Conservation (phyloP, 2,113 vertebrate genomes). For the Bambusicola thoracicus region DNA sequence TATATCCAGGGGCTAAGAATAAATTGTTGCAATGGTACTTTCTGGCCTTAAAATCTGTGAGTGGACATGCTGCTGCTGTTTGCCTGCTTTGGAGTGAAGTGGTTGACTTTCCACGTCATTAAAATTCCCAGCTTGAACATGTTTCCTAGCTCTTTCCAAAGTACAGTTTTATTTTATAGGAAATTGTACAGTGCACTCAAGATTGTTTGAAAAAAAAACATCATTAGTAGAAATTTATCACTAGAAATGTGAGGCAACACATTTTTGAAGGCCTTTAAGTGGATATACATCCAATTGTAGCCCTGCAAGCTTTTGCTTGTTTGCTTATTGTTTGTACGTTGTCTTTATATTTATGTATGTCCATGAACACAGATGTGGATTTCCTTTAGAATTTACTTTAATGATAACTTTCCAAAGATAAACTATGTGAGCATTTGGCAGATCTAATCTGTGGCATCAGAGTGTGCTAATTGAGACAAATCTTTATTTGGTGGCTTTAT, state of each 20-base stretch:
- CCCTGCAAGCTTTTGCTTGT: background rate
- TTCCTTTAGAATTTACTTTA: conserved; percentile 13
- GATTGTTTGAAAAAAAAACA: background rate
- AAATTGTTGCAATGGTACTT: background rate
- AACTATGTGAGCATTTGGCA: conserved; percentile 11
- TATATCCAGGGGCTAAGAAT: background rate
- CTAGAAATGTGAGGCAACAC: background rate
- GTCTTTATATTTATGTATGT: background rate
- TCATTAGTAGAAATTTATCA: background rate
- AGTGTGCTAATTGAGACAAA: background rate
- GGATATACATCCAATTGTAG: background rate
- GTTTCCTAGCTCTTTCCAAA: background rate
- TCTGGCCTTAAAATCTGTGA: background rate
- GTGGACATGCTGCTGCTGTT: background rate
- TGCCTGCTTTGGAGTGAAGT: background rate
- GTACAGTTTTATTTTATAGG: background rate
- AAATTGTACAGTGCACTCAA: background rate
- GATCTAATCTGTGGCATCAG: background rate
- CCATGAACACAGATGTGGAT: background rate
- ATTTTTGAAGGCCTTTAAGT: background rate
- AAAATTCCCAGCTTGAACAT: background rate
- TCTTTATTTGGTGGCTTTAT: background rate
- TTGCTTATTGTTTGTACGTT: background rate
- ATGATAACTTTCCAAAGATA: background rate
- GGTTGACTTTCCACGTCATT: background rate